These are phyloP conservation scores for Diacarnus erythraeanus DNA, from an alignment of 37 sponge, comb jelly and placozoan species.

Conservation along the genomic window DNA sequence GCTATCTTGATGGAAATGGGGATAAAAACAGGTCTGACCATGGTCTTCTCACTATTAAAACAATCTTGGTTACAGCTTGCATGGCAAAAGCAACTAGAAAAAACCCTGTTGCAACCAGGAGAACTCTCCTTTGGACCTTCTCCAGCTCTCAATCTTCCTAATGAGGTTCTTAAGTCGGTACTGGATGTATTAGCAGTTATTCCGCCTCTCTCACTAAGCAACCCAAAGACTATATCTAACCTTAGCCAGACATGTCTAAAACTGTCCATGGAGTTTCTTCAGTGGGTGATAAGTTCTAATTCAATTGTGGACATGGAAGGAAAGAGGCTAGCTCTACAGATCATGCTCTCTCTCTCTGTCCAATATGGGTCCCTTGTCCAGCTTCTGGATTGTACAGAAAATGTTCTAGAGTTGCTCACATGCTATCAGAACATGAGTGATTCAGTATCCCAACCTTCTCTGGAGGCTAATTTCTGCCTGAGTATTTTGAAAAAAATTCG, in stretches of 20 bases:
- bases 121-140: neutral
- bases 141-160: slow-evolving; percentile 41
- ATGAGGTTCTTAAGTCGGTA: slow-evolving; percentile 39
- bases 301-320: slow-evolving; percentile 45
- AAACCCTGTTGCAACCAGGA: neutral
- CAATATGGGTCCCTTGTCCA: slow-evolving; percentile 55
- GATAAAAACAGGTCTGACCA: slow-evolving; percentile 74
- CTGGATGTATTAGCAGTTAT: slow-evolving; percentile 18
- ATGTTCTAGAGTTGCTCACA: slow-evolving; percentile 14
- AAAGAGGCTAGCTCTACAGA: slow-evolving; percentile 67
- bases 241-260: slow-evolving; percentile 35
- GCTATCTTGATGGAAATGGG: slow-evolving; percentile 77
- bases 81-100: slow-evolving; percentile 41
- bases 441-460: neutral
- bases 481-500: slow-evolving; percentile 34
- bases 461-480: slow-evolving; percentile 32
- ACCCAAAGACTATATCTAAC: slow-evolving; percentile 15
- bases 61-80: slow-evolving; percentile 76
- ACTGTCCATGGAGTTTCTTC: slow-evolving; percentile 62
- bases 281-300: slow-evolving; percentile 36
- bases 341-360: slow-evolving; percentile 51
- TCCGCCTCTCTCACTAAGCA: slow-evolving; percentile 47
- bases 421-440: neutral
- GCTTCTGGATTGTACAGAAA: slow-evolving; percentile 63
- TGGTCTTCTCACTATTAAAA: slow-evolving; percentile 81